Evolutionary conservation across 2,797 vertebrate genomes (phyloP).

Genomic region (Manis crassicaudata): DNA sequence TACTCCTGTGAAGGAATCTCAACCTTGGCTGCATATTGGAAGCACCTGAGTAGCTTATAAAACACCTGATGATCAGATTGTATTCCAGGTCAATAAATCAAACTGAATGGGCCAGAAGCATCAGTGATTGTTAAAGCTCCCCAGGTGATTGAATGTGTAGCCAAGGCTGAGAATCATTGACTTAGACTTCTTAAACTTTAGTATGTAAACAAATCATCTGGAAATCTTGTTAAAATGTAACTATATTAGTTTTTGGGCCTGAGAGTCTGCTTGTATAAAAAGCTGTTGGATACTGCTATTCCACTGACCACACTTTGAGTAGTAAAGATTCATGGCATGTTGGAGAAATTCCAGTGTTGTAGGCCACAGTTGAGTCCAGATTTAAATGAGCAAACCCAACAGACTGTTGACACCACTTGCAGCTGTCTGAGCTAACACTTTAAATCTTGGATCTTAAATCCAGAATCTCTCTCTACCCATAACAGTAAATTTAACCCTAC

Average conservation of each 20-base stretch:
- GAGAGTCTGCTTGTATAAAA: background rate
- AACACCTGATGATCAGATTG: background rate
- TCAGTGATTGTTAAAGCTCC: background rate
- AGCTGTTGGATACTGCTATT: background rate
- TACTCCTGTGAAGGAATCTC: background rate
- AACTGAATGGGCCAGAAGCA: background rate
- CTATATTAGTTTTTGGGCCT: background rate
- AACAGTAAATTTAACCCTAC: background rate
- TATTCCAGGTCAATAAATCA: background rate
- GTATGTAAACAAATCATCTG: background rate
- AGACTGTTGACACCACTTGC: background rate
- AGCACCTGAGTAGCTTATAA: background rate
- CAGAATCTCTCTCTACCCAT: background rate
- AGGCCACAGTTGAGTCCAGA: background rate
- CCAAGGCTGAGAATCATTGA: background rate
- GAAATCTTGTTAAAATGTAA: background rate
- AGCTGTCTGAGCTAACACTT: background rate
- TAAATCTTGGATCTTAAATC: background rate
- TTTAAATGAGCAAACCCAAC: background rate
- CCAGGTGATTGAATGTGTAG: background rate
- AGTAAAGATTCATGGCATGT: background rate
- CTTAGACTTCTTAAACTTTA: background rate
- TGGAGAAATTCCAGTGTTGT: background rate
- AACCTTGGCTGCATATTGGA: background rate
- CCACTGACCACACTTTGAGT: background rate